Conservation (phyloP, 2,113 vertebrate species). For the Mus spicilegus region DNA sequence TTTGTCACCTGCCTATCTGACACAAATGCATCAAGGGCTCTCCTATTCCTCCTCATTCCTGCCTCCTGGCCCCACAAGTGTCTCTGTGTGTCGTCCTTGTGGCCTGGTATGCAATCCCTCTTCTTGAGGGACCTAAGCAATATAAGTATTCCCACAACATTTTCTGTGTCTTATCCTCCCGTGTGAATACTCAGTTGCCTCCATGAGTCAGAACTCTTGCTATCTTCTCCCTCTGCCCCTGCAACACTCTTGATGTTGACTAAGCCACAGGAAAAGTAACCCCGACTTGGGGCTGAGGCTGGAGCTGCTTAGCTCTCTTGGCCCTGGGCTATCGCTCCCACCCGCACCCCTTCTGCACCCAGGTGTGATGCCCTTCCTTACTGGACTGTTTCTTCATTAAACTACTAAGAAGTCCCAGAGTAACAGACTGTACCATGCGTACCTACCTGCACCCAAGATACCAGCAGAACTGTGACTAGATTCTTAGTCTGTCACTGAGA, state of each 20-base stretch:
- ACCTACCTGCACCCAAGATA: neutral
- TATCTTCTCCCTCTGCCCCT: too few species aligned
- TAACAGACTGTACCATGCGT: rapidly evolving
- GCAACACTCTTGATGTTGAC: too few species aligned
- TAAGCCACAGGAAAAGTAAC: neutral
- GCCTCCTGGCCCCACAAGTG: neutral
- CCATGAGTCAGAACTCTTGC: neutral
- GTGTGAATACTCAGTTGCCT: too few species aligned
- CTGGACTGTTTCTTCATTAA: rapidly evolving
- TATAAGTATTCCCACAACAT: too few species aligned
- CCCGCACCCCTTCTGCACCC: neutral
- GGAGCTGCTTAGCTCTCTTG: neutral
- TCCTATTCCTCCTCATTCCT: neutral
- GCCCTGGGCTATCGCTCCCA: too few species aligned
- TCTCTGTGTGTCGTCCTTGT: rapidly evolving
- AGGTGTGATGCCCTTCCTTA: too few species aligned
- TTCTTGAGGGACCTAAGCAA: neutral
- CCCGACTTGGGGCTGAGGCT: too few species aligned
- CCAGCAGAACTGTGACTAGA: neutral
- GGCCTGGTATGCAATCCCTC: too few species aligned
- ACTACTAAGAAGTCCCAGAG: too few species aligned
- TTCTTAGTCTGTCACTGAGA: neutral
- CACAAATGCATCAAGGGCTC: neutral
- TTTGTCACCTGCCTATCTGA: neutral
- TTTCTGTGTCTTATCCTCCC: neutral